A percentile compares a stretch with the other conserved stretches of the same genome.
Conservation (phyloP, 2,888 invertebrate species). For the Vesta saturnalis region DNA sequence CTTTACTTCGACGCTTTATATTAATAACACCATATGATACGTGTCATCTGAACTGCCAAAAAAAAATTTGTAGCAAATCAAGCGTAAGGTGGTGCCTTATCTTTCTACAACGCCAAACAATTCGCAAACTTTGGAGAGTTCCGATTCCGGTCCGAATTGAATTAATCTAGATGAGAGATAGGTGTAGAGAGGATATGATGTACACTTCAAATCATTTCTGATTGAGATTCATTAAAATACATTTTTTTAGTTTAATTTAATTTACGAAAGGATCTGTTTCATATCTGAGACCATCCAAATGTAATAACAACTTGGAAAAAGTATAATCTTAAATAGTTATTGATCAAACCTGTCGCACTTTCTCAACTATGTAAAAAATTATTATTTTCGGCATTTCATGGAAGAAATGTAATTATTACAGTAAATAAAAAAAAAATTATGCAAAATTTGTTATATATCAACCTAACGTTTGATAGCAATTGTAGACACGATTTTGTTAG, state of each 20-base stretch:
- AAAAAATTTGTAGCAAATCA: constrained; percentile 39
- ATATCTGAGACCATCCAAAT: too few relatives aligned
- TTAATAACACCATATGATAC: constrained; percentile 34
- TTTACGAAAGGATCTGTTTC: too few relatives aligned
- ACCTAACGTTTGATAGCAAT: too few relatives aligned
- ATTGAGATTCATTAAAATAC: constrained; percentile 9
- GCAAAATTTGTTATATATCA: too few relatives aligned
- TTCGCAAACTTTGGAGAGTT: constrained; percentile 44
- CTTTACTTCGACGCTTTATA: constrained; percentile 32
- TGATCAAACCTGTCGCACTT: too few relatives aligned
- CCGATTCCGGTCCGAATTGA: constrained; percentile 45
- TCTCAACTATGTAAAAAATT: too few relatives aligned
- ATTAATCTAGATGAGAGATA: constrained; percentile 46
- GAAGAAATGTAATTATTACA: too few relatives aligned
- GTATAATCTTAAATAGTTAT: too few relatives aligned
- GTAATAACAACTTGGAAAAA: too few relatives aligned
- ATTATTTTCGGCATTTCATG: not conserved
- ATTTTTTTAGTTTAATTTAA: too few relatives aligned
- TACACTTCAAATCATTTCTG: constrained; percentile 38
- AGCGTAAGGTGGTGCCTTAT: constrained; percentile 46
- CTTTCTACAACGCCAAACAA: constrained; percentile 48
- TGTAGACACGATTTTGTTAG: constrained; percentile 43
- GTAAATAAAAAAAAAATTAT: too few relatives aligned
- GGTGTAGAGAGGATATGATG: constrained; percentile 40
- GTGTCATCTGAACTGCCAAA: constrained; percentile 39